Evolutionary conservation across 1,140 invertebrate species (phyloP), one percentile per base, ranked within the genome.

Genomic region (Sesamia nonagrioides): DNA sequence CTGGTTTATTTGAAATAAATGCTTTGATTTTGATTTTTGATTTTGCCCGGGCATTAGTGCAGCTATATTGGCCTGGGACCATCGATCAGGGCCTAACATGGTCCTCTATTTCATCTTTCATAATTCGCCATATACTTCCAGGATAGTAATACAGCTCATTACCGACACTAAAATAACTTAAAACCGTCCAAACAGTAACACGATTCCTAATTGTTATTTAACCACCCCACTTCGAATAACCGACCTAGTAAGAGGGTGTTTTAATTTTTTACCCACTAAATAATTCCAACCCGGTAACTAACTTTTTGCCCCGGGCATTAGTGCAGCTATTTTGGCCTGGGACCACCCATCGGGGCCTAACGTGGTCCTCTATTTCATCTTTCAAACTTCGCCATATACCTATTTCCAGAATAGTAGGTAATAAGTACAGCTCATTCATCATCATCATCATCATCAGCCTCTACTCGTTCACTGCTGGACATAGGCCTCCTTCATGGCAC

Each of bases 261-360:
- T n/a, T n/a, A n/a, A 73, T 80, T 79, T 80, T 80, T 80, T 79
- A 69, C 61, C 18, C 40, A 17, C 17, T 69, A 78, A 75, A 61
- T 78, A 84, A 68, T 80, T 79, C 69, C 54, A 48, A 74, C 74
- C 77, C 75, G 73, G 61, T 82, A 15, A 77, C 78, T 84, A 86
- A 86, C 85, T 88, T n/a, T n/a, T n/a, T n/a, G n/a, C 81, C 82
- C 75, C 78, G 50, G 69, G 84, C 83, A 88, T 82, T 81, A 84
- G 78, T 85, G 86, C 82, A 84, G 81, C 76, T 72, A 88, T 90
- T 91, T 88, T 79, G 83, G 84, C 80, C 85, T 81, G 83, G 85
- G 89, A 91, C 79, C 84, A 86, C 80, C 84, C 89, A 91, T 89
- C 86, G 86, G 84, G 85, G 81, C 81, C 85, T 84, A 86, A 88